Evolutionary conservation across 2,888 invertebrate species (phyloP), one percentile per base, ranked within the genome.

Genomic region (Rhyacophila evoluta): DNA sequence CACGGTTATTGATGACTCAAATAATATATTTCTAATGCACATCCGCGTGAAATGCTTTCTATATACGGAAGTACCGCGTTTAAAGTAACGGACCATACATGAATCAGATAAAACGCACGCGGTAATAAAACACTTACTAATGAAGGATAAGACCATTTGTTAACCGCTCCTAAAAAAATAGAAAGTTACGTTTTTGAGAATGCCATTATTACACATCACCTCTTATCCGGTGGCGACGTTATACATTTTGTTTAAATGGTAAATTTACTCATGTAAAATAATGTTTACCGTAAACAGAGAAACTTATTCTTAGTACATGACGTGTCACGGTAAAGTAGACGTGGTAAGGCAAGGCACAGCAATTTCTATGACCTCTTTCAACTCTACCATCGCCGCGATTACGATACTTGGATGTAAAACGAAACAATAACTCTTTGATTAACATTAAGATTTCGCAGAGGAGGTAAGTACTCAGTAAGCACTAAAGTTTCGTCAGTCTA

Each of bases 231-330:
- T 19, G 19, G 25, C 12, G 25, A 15, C 55, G 55, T 19, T 55
- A 55, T 10, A 55, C 55, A 25, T 19, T 55, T 55, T 55, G 19
- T 55, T 55, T 55, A 19, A 55, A 25, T 55, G 25, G 55, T 55
- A 25, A 55, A 55, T 19, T 25, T 55, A 19, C 12, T 15, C 55
- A 19, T 55, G 15, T 55, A 15, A 55, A 38, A 10, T 33, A 55
- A 55, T 55, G 55, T 55, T 55, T 55, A 55, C 55, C 55, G 55
- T 55, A 55, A 55, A 55, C 55, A 55, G 55, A 55, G 55, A 55
- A 55, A 55, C 25, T 55, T 55, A 55, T 55, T 55, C 55, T 55
- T 55, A 8, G 19, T 0, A 55, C 55, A 55, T 55, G 55, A 55
- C 25, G 55, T 55, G 55, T 55, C 55, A 55, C 55, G 55, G 15